phyloP scores from a whole-genome alignment of 1,140 invertebrate genomes.

The Ceratoteleas bidentatus region DNA sequence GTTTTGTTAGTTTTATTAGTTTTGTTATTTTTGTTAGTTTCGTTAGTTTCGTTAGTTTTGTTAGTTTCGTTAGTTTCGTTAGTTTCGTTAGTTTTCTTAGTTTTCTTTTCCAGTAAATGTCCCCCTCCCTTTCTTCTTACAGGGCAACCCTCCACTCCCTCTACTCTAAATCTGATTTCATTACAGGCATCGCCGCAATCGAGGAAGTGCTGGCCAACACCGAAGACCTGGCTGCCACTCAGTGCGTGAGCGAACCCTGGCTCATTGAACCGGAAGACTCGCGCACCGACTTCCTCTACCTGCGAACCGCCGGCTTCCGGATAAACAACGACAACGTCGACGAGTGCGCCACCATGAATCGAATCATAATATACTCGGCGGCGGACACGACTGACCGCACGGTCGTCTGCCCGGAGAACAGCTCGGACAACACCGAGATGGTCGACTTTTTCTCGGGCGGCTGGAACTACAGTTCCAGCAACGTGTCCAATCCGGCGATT shows the following conservation, averaged over 20 bases:
- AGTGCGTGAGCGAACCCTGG: constrained; percentile 89
- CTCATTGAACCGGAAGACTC: constrained; percentile 88
- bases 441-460: constrained; percentile 89
- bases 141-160: background rate
- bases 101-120: no score
- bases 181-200: constrained; percentile 72
- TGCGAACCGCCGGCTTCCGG: constrained; percentile 86
- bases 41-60: no score
- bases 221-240: constrained; percentile 78
- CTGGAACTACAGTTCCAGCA: constrained; percentile 82
- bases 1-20: no score
- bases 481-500: constrained; percentile 51
- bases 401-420: constrained; percentile 85
- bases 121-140: no score
- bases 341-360: constrained; percentile 86
- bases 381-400: constrained; percentile 83
- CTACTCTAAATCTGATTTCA: background rate
- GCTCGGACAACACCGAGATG: constrained; percentile 68
- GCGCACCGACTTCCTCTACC: constrained; percentile 86
- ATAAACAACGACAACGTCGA: constrained; percentile 80
- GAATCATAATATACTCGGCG: constrained; percentile 88
- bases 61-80: no score
- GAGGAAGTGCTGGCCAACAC: constrained; percentile 76
- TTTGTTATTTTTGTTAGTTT: no score
- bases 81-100: no score